A percentile compares a stretch with the other conserved stretches of the same genome.
These are phyloP conservation scores for Macrosteles quadrilineatus DNA, from an alignment of 1,140 invertebrate species.

Conservation along the genomic window DNA sequence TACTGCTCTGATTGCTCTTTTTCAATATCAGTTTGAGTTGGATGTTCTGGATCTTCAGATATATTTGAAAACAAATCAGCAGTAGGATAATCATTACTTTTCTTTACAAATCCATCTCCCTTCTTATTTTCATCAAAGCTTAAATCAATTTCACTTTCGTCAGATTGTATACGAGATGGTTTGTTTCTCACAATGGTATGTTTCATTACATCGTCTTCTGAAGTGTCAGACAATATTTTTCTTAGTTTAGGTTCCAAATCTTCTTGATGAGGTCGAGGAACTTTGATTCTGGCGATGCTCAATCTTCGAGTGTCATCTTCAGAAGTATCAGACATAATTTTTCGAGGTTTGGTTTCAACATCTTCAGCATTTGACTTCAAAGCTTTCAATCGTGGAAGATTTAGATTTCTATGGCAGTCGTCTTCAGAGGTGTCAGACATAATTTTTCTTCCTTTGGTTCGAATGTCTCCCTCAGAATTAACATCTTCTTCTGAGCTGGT, in stretches of 20 bases:
- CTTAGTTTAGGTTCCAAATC: slow-evolving; percentile 52
- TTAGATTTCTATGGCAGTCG: slow-evolving; percentile 44
- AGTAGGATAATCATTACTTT: slow-evolving; percentile 16
- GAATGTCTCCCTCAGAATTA: slow-evolving; percentile 40
- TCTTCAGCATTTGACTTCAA: slow-evolving; percentile 59
- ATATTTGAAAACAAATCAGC: slow-evolving; percentile 32
- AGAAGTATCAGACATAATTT: slow-evolving; percentile 60
- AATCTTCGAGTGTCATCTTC: slow-evolving; percentile 52
- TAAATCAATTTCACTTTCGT: slow-evolving; percentile 61
- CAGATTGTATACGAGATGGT: slow-evolving; percentile 59
- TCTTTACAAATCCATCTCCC: background rate
- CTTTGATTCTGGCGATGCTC: slow-evolving; percentile 48
- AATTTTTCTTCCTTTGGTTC: slow-evolving; percentile 46
- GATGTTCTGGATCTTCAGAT: slow-evolving; percentile 34
- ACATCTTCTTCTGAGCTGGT: slow-evolving; percentile 44
- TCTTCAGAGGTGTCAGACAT: slow-evolving; percentile 62
- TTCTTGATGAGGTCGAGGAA: slow-evolving; percentile 57
- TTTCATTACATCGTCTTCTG: slow-evolving; percentile 54
- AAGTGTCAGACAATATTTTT: slow-evolving; percentile 60
- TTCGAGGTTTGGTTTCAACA: slow-evolving; percentile 48
- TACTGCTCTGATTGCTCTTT: slow-evolving; percentile 19
- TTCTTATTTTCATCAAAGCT: slow-evolving; percentile 34
- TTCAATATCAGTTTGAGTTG: slow-evolving; percentile 7
- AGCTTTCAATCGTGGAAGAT: slow-evolving; percentile 46
- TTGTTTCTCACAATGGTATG: slow-evolving; percentile 52